A percentile compares a stretch with the other conserved stretches of the same genome.
phyloP scores from a whole-genome alignment of 1,140 invertebrate species.

The Agraylea sexmaculata region DNA sequence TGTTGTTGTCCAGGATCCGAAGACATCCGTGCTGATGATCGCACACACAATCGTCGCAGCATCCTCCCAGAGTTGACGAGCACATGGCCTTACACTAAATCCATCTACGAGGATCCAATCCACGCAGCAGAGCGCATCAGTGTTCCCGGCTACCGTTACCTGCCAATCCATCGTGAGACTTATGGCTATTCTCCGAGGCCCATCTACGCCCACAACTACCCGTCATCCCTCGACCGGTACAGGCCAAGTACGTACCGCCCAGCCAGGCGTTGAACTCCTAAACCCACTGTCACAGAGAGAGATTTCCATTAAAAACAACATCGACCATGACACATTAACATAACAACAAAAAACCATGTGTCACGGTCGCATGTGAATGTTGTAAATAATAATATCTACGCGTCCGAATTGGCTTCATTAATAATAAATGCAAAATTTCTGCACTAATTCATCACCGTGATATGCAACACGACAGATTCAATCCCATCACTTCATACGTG shows the following conservation, averaged over 20 bases:
- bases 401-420: too few species aligned
- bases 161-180: slow-evolving; percentile 75
- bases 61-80: slow-evolving; percentile 57
- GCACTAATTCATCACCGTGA: too few species aligned
- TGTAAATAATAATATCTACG: too few species aligned
- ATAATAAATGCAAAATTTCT: too few species aligned
- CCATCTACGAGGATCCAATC: slow-evolving; percentile 72
- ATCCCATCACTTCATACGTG: too few species aligned
- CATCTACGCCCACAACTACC: slow-evolving; percentile 76
- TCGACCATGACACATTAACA: too few species aligned
- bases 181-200: slow-evolving; percentile 78
- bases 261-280: slow-evolving; percentile 7
- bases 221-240: slow-evolving; percentile 58
- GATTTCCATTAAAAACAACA: too few species aligned
- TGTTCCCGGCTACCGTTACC: slow-evolving; percentile 75
- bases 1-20: slow-evolving; percentile 61
- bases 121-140: slow-evolving; percentile 69
- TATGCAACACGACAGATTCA: too few species aligned
- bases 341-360: too few species aligned
- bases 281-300: slow-evolving; percentile 2
- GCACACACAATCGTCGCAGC: slow-evolving; percentile 52
- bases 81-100: slow-evolving; percentile 64
- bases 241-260: slow-evolving; percentile 65
- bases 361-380: too few species aligned
- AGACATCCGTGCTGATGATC: slow-evolving; percentile 76